A percentile compares a stretch with the other conserved stretches of the same genome.
phyloP scores from a whole-genome alignment of 2,113 vertebrate genomes.

The Felis chaus region DNA sequence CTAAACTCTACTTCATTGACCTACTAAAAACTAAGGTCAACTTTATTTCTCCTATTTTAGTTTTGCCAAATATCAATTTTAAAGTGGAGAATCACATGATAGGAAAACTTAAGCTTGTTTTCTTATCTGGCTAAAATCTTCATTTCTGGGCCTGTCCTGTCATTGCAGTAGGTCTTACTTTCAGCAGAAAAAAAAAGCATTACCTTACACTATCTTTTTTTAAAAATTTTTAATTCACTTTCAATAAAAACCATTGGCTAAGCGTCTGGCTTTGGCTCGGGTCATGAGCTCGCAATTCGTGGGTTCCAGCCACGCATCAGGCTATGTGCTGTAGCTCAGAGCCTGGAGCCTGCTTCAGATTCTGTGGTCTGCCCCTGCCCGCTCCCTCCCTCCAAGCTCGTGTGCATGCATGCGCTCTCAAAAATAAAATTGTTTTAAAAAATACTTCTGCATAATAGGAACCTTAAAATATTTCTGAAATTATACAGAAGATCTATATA shows the following conservation, averaged over 20 bases:
- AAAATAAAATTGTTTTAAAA: too few relatives aligned
- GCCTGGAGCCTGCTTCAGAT: too few relatives aligned
- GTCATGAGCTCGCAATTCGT: too few relatives aligned
- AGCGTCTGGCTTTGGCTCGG: too few relatives aligned
- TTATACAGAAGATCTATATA: background rate
- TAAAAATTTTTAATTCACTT: too few relatives aligned
- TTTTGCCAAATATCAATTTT: background rate
- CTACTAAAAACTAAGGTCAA: background rate
- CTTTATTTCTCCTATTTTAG: background rate
- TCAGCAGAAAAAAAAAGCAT: background rate
- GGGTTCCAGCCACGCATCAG: too few relatives aligned
- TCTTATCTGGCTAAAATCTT: background rate
- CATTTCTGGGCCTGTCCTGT: background rate
- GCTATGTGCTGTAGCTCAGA: too few relatives aligned
- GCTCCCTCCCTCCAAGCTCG: too few relatives aligned
- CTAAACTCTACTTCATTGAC: background rate
- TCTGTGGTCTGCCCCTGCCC: too few relatives aligned
- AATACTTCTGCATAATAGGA: background rate
- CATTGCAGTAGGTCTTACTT: background rate
- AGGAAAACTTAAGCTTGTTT: background rate
- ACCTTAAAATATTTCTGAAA: background rate
- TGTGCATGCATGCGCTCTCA: too few relatives aligned
- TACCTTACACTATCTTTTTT: background rate
- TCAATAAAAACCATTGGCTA: too few relatives aligned
- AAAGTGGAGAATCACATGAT: background rate